phyloP scores from a whole-genome alignment of 2,797 vertebrate genomes.

The Pterois miles region DNA sequence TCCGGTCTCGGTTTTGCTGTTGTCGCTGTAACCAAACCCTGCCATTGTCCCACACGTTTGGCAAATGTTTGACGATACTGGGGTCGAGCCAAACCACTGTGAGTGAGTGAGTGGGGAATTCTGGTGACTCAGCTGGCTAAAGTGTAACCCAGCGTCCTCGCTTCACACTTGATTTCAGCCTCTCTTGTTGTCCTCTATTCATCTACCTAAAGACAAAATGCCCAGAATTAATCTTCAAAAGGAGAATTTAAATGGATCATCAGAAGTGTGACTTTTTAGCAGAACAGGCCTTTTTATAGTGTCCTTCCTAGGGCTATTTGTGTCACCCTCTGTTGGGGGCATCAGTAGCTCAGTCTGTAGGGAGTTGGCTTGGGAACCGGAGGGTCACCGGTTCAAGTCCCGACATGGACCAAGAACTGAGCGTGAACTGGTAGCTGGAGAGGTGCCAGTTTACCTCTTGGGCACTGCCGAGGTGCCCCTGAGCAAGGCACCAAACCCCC shows the following conservation, averaged over 20 bases:
- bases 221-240: slow-evolving; percentile 4
- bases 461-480: too few relatives aligned
- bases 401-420: too few relatives aligned
- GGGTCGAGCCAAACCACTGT: slow-evolving; percentile 12
- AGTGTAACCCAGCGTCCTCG: slow-evolving; percentile 27
- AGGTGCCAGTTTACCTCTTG: too few relatives aligned
- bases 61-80: slow-evolving; percentile 43
- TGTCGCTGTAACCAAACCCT: neutral
- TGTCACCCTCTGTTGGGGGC: too few relatives aligned
- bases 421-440: too few relatives aligned
- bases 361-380: too few relatives aligned
- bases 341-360: too few relatives aligned
- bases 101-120: neutral
- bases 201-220: neutral
- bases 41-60: slow-evolving; percentile 11
- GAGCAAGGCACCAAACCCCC: too few relatives aligned
- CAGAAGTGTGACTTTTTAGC: neutral
- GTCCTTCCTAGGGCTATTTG: slow-evolving; percentile 11
- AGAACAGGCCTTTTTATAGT: slow-evolving; percentile 1
- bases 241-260: neutral
- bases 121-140: slow-evolving; percentile 17
- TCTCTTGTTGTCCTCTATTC: neutral
- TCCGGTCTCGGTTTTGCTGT: neutral
- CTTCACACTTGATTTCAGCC: neutral
- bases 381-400: too few relatives aligned